A percentile compares a stretch with the other conserved stretches of the same genome.
These are phyloP conservation scores for Hemiscyllium ocellatum DNA, from an alignment of 2,113 vertebrate species.

Conservation along the genomic window DNA sequence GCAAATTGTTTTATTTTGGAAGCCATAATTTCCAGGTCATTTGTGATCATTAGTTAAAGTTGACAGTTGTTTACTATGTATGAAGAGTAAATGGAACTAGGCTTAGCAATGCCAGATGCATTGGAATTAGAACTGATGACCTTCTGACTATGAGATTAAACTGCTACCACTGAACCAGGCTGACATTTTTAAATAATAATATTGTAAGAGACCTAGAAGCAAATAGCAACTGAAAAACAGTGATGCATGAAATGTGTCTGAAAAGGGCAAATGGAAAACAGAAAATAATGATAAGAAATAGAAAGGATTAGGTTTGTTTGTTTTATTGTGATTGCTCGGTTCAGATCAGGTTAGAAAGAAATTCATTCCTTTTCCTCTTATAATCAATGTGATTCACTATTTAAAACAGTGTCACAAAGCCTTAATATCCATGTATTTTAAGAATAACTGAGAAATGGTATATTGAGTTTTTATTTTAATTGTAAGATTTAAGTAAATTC, in stretches of 20 bases:
- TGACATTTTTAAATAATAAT: conserved; percentile 27
- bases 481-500: neutral
- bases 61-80: neutral
- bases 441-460: neutral
- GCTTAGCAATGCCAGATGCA: neutral
- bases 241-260: neutral
- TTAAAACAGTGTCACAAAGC: neutral
- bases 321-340: neutral
- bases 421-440: neutral
- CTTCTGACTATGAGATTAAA: neutral
- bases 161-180: neutral
- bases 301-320: neutral
- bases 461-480: neutral
- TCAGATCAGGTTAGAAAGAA: neutral
- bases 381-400: neutral
- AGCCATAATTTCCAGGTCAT: neutral
- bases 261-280: neutral
- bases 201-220: neutral
- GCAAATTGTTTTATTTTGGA: neutral
- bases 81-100: neutral
- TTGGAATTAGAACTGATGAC: neutral
- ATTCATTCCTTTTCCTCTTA: neutral
- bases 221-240: neutral
- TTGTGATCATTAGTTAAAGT: neutral
- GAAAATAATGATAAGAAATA: conserved; percentile 2